Conservation (phyloP, 2,888 invertebrate species). For the Lepidochitona cinerea region DNA sequence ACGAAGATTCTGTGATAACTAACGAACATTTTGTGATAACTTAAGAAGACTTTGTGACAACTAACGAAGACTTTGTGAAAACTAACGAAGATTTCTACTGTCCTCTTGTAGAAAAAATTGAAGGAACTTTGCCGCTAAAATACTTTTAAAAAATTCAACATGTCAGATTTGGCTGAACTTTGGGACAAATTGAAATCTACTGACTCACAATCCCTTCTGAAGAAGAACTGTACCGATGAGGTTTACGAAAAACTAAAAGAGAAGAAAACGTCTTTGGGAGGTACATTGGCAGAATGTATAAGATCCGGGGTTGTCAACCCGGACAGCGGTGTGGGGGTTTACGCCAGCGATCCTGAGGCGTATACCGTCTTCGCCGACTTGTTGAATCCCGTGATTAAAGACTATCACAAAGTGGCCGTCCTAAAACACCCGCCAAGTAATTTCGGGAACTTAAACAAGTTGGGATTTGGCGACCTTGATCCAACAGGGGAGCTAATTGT, state of each 20-base stretch:
- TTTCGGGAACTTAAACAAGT: conserved; percentile 88
- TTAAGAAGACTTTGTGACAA: too few species aligned
- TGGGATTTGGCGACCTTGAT: conserved; percentile 75
- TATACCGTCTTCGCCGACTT: conserved; percentile 92
- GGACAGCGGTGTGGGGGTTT: conserved; percentile 78
- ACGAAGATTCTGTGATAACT: too few species aligned
- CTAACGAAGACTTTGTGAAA: too few species aligned
- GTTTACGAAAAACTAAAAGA: conserved; percentile 45
- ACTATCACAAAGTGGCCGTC: conserved; percentile 40
- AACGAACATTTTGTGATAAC: too few species aligned
- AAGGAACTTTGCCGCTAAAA: too few species aligned
- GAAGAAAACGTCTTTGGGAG: conserved; percentile 47
- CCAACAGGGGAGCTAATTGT: conserved; percentile 24
- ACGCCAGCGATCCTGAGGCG: conserved; percentile 96
- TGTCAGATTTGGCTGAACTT: too few species aligned
- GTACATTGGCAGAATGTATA: conserved; percentile 53
- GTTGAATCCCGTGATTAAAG: conserved; percentile 94
- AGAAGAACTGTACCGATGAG: conserved; percentile 42
- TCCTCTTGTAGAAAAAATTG: too few species aligned
- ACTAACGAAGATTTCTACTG: too few species aligned
- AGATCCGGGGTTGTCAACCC: conserved; percentile 77
- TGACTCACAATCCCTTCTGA: conserved; percentile 36
- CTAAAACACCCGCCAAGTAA: conserved; percentile 87
- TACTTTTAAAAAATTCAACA: too few species aligned
- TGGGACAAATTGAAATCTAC: conserved; percentile 39